A percentile compares a stretch with the other conserved stretches of the same genome.
These are phyloP conservation scores for Andinoacara biseriatus DNA, from an alignment of 2,113 vertebrate species.

Conservation along the genomic window DNA sequence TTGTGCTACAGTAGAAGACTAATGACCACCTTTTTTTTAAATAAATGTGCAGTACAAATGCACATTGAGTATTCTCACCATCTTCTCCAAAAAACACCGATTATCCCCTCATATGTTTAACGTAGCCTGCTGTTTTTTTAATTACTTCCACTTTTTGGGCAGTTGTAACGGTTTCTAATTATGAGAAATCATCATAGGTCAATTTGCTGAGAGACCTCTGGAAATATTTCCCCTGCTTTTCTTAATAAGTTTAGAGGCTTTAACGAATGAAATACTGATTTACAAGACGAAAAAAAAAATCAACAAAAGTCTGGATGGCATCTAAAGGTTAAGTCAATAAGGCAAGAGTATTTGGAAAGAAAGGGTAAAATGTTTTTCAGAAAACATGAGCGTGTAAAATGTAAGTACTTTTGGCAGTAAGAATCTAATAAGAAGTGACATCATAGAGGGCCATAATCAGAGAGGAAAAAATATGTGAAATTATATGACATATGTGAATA, in stretches of 20 bases:
- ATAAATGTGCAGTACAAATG: not conserved
- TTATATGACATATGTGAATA: slow-evolving; percentile 20
- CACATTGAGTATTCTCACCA: not conserved
- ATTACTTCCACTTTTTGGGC: not conserved
- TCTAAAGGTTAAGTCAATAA: no score
- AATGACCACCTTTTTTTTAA: not conserved
- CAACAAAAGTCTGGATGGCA: no score
- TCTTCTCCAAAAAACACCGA: not conserved
- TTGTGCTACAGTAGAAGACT: not conserved
- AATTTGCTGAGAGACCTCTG: not conserved
- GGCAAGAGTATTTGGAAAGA: no score
- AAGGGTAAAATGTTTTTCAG: no score
- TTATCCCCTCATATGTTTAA: not conserved
- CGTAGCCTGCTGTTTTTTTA: not conserved
- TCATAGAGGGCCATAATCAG: no score
- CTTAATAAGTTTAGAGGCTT: no score
- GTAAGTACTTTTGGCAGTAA: no score
- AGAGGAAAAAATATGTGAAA: not conserved
- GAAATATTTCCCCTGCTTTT: no score
- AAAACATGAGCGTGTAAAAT: no score
- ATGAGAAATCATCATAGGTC: not conserved
- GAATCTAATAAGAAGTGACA: no score
- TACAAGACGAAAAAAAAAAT: no score
- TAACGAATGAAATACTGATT: no score
- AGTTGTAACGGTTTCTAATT: not conserved